Percentiles rank a stretch among this genome's conserved stretches.
These are phyloP conservation scores for Alcedo atthis DNA, from an alignment of 2,797 vertebrate species.

Conservation along the genomic window DNA sequence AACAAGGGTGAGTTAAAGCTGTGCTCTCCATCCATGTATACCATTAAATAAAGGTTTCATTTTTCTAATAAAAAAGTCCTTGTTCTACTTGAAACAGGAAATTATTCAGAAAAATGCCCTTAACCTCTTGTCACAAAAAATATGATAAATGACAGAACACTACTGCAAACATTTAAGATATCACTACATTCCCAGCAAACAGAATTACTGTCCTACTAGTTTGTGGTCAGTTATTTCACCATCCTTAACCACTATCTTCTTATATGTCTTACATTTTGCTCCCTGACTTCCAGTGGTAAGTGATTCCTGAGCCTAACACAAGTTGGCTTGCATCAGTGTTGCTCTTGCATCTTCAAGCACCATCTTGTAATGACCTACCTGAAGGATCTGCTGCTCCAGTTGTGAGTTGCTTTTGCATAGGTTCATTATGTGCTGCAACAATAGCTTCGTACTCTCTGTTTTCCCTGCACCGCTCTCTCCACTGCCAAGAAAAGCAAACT, in stretches of 20 bases:
- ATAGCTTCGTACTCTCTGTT: conserved; percentile 80
- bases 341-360: neutral
- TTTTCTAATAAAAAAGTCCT: neutral
- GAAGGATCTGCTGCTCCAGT: conserved; percentile 81
- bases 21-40: neutral
- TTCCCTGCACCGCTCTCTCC: conserved; percentile 84
- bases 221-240: neutral
- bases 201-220: neutral
- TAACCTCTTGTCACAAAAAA: neutral
- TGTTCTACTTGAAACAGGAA: neutral
- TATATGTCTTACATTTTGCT: neutral
- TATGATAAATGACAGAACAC: neutral
- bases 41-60: neutral
- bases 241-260: neutral
- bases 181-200: neutral
- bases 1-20: neutral
- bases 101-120: neutral
- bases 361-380: conserved; percentile 62
- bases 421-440: conserved; percentile 80
- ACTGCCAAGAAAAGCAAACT: conserved; percentile 56
- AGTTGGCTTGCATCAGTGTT: neutral
- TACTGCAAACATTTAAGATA: neutral
- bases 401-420: conserved; percentile 78
- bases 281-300: neutral
- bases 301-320: neutral